A percentile compares a stretch with the other conserved stretches of the same genome.
phyloP scores from a whole-genome alignment of 2,888 invertebrate species.

The Ophion ventricosus region DNA sequence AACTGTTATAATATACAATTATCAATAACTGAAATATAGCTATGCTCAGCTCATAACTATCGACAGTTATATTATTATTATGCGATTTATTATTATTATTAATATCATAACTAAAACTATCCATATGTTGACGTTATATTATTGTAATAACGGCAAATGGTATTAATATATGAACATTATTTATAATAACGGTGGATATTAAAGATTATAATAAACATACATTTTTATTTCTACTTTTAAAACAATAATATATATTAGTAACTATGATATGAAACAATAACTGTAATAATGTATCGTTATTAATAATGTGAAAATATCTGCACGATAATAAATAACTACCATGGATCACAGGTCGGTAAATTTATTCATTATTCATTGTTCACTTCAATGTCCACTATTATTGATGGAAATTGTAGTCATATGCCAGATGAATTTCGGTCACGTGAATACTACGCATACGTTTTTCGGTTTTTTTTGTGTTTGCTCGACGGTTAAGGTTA shows the following conservation, averaged over 20 bases:
- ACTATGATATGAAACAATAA: too few relatives aligned
- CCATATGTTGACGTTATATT: too few relatives aligned
- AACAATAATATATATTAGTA: background rate
- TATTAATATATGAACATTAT: background rate
- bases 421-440: background rate
- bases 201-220: background rate
- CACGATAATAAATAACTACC: background rate
- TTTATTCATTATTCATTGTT: background rate
- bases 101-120: too few relatives aligned
- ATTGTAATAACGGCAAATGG: too few relatives aligned
- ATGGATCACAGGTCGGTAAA: background rate
- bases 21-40: too few relatives aligned
- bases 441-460: background rate
- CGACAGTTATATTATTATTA: background rate
- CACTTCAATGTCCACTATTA: background rate
- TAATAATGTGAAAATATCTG: too few relatives aligned
- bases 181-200: background rate
- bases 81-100: too few relatives aligned
- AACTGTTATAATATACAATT: too few relatives aligned
- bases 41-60: too few relatives aligned
- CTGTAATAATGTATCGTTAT: background rate
- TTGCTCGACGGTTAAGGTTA: conserved; percentile 14
- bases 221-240: background rate
- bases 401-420: background rate
- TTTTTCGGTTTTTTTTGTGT: conserved; percentile 19